Base-by-base conservation (phyloP, 1,140 invertebrate species). In the Bombus confusus region DNA sequence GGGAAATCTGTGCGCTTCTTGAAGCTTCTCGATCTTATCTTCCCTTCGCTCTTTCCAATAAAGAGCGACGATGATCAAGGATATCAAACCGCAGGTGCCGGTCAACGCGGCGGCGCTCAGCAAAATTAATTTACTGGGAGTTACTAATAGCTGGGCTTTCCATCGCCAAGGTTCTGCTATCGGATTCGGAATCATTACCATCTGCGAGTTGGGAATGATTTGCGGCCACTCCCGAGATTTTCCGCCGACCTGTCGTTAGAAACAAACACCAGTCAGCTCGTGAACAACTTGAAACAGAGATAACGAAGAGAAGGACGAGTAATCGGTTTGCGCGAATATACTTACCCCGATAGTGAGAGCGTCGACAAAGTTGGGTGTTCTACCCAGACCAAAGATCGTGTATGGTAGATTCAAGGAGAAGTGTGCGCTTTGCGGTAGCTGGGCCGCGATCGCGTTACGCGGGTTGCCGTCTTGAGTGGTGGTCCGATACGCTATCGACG, bases 341-440 rank as follows among this genome's bases (percentile, higher is more conserved):
- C 95, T 97, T 81, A 99, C 96, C 15, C 98, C 98, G 34, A 99
- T 97, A 57, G 96, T 97, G 28, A 99, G 94, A 66, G 96, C 97
- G 94, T 99, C 99, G 3, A 99, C 97, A 95, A 99, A 99, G 95
- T 99, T 99, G 6, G 99, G 99, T 37, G 98, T 99, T 85, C 98
- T 97, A 28, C 99, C 99, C 6, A 99, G 95, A 12, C 99, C 99
- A 95, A 99, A 99, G 68, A 99, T 97, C 0, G 97, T 98, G 93
- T 99, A 99, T 0, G 99, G 99, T 68, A 99, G 94, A 94, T 99
- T 98, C 28, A 99, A 95, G 9, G 98, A 97, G 93, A 98, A 98
- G 93, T 99, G 98, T 1, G 98, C 98, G 37, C 98, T 98, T 94
- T 99, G 98, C 0, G 98, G 97, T 43, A 99, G 93, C 94, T 99